A percentile compares a stretch with the other conserved stretches of the same genome.
phyloP scores from a whole-genome alignment of 2,888 invertebrate species.

The Danaus chrysippus region DNA sequence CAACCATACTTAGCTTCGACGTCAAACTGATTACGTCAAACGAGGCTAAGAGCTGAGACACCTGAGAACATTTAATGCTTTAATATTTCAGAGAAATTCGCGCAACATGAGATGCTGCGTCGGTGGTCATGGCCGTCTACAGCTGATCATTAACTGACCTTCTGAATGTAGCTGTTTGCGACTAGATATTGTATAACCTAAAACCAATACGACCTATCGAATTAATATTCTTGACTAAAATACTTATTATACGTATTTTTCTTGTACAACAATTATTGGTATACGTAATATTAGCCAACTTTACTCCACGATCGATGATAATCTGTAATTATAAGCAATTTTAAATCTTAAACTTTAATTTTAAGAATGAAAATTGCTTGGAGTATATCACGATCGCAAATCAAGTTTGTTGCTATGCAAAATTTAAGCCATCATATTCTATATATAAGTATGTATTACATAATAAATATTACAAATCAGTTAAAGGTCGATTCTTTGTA shows the following conservation, averaged over 20 bases:
- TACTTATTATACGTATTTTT: not conserved
- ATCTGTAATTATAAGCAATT: not conserved
- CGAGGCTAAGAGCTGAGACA: constrained; percentile 52
- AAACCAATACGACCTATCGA: constrained; percentile 9
- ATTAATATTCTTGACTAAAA: constrained; percentile 16
- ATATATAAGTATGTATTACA: not conserved
- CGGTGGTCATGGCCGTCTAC: constrained; percentile 58
- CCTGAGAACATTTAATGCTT: constrained; percentile 58
- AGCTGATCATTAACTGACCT: constrained; percentile 35
- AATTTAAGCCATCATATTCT: not conserved
- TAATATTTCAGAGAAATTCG: constrained; percentile 61
- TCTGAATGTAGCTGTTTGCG: constrained; percentile 34
- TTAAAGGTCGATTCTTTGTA: constrained; percentile 6
- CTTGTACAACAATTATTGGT: not conserved
- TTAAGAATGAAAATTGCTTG: not conserved
- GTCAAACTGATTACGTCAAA: constrained; percentile 34
- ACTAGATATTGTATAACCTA: constrained; percentile 5
- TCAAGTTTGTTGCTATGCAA: constrained; percentile 2
- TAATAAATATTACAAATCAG: not conserved
- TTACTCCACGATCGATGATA: not conserved
- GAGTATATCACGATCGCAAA: not conserved
- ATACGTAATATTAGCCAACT: not conserved
- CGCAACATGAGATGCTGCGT: constrained; percentile 57
- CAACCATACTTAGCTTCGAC: not conserved
- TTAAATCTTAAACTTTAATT: not conserved